Percentiles rank a stretch among this genome's conserved stretches.
Conservation (phyloP, 2,888 invertebrate species). For the Rutpela maculata region DNA sequence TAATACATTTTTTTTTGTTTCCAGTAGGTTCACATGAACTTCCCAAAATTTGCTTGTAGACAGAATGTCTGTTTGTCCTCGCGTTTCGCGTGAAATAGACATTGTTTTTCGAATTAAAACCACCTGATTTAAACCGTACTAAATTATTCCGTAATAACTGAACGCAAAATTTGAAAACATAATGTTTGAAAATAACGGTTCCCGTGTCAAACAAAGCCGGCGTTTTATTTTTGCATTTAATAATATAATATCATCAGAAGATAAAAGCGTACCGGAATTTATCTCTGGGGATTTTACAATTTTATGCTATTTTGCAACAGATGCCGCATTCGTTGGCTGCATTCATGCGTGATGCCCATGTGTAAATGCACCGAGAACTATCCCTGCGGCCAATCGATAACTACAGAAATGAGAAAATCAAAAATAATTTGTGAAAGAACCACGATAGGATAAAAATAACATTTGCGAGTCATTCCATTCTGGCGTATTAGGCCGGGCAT, state of each 20-base stretch:
- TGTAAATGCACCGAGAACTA: constrained; percentile 46
- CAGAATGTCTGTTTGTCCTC: too few species aligned
- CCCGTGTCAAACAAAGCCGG: constrained; percentile 1
- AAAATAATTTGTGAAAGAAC: constrained; percentile 38
- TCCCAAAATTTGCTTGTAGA: too few species aligned
- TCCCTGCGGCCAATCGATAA: constrained; percentile 29
- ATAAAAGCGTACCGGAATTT: constrained; percentile 33
- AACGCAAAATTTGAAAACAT: neutral
- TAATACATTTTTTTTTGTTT: too few species aligned
- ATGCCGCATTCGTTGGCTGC: constrained; percentile 53
- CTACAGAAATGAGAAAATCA: constrained; percentile 34
- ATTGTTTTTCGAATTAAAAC: neutral
- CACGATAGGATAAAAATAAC: neutral
- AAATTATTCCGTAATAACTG: neutral
- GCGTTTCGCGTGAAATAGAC: neutral
- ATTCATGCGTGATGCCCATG: constrained; percentile 54
- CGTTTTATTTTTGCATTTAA: constrained; percentile 25
- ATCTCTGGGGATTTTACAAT: constrained; percentile 36
- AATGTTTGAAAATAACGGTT: neutral
- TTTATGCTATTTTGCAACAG: constrained; percentile 51
- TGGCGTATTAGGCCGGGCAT: neutral
- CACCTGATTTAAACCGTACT: neutral
- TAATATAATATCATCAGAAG: constrained; percentile 28
- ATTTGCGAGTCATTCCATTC: neutral
- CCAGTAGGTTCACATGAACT: too few species aligned